Evolutionary conservation across 2,797 vertebrate genomes (phyloP), one percentile per base, ranked within the genome.

Genomic region (Gastrophryne carolinensis): DNA sequence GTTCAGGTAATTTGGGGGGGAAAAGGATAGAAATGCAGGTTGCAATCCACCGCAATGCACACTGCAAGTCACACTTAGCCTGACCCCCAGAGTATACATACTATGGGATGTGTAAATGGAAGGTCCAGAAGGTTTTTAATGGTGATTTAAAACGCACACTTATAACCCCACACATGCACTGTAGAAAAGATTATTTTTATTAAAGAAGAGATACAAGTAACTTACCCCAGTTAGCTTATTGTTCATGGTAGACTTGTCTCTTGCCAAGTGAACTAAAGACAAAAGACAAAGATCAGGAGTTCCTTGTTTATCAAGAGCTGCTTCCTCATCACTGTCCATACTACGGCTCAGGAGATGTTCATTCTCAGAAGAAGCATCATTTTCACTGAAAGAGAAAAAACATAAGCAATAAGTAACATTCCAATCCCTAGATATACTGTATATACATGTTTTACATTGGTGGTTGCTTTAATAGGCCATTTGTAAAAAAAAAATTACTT

Each of bases 241-340:
- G 84, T 75, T 87, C 73, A 87, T 80, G 17, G 89, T 93, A 35
- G 91, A 82, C 76, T 93, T 94, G 76, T 98, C 94, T 50, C 91
- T 89, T 41, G 95, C 92, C 85, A 97, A 82, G 82, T 97, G 95
- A 23, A 97, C 95, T 82, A 98, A 87, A 0, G 97, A 97, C 78
- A 98, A 86, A 80, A 98, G 89, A 75, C 96, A 98, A 69, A 96
- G 92, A 82, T 99, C 96, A 0, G 93, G 87, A 2, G 89, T 90
- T 3, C 91, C 94, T 80, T 95, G 96, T 80, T 95, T 96, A 79
- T 98, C 97, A 1, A 93, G 85, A 0, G 95, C 91, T 0, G 94
- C 92, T 82, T 98, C 98, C 82, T 99, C 98, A 0, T 99, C 98
- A 0, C 98, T 99, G 86, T 99, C 98, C 11, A 99, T 95, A 79